phyloP scores from a whole-genome alignment of 2,797 vertebrate genomes.

The Tenualosa ilisha region DNA sequence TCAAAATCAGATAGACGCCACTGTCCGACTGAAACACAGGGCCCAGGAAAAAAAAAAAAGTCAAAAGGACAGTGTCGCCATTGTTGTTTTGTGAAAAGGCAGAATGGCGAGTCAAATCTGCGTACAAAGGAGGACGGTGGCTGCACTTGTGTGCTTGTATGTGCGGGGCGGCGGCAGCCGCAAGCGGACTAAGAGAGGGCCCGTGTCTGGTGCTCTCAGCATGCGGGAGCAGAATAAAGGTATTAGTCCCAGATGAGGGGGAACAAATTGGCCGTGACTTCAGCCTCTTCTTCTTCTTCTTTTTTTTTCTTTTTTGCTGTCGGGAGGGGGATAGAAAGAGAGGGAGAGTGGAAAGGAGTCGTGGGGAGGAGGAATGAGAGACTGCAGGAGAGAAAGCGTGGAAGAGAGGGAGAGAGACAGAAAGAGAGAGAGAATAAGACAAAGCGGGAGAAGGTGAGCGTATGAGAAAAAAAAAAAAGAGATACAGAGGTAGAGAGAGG shows the following conservation, averaged over 20 bases:
- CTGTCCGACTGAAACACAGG: neutral
- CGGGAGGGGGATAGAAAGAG: neutral
- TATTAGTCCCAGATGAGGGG: constrained; percentile 54
- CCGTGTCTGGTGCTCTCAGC: constrained; percentile 25
- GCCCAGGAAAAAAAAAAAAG: neutral
- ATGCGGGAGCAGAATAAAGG: constrained; percentile 48
- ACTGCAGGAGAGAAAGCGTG: constrained; percentile 7
- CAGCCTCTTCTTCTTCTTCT: constrained; percentile 28
- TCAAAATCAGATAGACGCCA: constrained; percentile 25
- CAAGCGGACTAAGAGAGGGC: neutral
- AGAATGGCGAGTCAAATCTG: neutral
- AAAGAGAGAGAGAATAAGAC: neutral
- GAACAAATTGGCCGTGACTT: constrained; percentile 50
- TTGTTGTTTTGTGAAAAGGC: neutral
- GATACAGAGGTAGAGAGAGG: neutral
- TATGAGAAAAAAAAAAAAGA: neutral
- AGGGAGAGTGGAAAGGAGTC: neutral
- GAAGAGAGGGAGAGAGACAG: neutral
- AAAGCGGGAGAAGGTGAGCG: neutral
- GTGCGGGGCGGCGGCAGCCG: neutral
- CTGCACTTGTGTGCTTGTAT: neutral
- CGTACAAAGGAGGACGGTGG: neutral
- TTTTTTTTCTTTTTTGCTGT: constrained; percentile 26
- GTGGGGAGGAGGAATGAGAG: neutral
- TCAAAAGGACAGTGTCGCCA: neutral